phyloP scores from a whole-genome alignment of 2,113 vertebrate genomes.

The Donacobius atricapilla region DNA sequence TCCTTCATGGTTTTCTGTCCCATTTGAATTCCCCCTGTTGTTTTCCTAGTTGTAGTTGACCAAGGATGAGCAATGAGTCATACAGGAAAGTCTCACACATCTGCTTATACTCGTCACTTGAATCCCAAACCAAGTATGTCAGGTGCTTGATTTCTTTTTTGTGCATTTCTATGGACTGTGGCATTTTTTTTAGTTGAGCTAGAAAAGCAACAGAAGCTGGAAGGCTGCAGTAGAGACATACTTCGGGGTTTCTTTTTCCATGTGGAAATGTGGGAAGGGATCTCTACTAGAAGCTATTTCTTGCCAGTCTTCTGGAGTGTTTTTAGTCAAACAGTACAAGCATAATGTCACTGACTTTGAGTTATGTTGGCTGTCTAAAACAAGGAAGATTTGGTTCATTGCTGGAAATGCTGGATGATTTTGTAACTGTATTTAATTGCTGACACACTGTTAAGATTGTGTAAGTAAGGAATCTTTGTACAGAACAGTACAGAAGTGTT shows the following conservation, averaged over 20 bases:
- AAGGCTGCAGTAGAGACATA: neutral
- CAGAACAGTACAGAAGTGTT: neutral
- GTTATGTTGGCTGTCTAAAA: neutral
- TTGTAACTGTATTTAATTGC: neutral
- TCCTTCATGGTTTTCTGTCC: neutral
- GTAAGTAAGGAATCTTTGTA: neutral
- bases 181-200: neutral
- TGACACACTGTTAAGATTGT: neutral
- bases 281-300: neutral
- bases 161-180: neutral
- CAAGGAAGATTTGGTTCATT: neutral
- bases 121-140: neutral
- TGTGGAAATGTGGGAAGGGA: neutral
- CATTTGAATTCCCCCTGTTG: neutral
- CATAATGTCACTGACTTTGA: neutral
- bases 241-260: neutral
- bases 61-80: neutral
- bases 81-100: neutral
- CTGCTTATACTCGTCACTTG: neutral
- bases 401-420: neutral
- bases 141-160: slow-evolving; percentile 9
- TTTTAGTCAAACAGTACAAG: neutral
- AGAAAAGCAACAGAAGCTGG: neutral
- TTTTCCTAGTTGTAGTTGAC: neutral
- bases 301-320: neutral